Base-by-base conservation (phyloP, 2,888 invertebrate genomes). In the Stenurella melanura region DNA sequence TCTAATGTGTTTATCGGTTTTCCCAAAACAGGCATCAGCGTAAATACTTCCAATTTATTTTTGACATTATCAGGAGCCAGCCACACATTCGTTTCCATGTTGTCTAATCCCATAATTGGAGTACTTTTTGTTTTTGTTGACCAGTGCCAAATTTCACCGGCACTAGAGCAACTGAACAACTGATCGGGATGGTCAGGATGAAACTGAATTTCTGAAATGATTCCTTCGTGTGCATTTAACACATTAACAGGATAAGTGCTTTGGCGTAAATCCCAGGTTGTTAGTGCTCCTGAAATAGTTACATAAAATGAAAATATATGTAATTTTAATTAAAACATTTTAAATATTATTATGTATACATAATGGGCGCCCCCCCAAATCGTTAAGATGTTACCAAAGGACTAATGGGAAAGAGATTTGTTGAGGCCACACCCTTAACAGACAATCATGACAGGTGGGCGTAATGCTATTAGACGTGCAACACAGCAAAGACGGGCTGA, bases 91-190 rank as follows among this genome's bases (percentile, higher is more conserved):
- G 85, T 84, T 54, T 89, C 89, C 4, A 74, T 74, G 60, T 82
- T 78, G 10, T 85, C 83, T 26, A 78, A 60, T n/a, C 79, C 79
- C 7, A 76, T 74, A 9, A 73, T 38, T 11, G 77, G 63, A 10
- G 71, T 19, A 12, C 69, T 73, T 80, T 82, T 83, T 17, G 72
- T 86, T 78, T 93, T 93, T 85, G 94, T 93, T 79, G 95, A 94
- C 97, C 97, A 98, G 86, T 97, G 96, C 96, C 97, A 97, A 3
- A 97, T 89, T 87, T 96, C 95, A 0, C 97, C 97, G 64, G 94
- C 93, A 69, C 92, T 91, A 0, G 97, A 96, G 86, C 95, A 94
- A 0, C 96, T 95, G 81, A 96, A 94, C 0, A 98, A 87, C 88
- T 96, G 96, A 73, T 96, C 94, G 0, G 97, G 96, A 84, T 95